A percentile compares a stretch with the other conserved stretches of the same genome.
phyloP scores from a whole-genome alignment of 1,140 invertebrate genomes.

The Coelopa frigida region DNA sequence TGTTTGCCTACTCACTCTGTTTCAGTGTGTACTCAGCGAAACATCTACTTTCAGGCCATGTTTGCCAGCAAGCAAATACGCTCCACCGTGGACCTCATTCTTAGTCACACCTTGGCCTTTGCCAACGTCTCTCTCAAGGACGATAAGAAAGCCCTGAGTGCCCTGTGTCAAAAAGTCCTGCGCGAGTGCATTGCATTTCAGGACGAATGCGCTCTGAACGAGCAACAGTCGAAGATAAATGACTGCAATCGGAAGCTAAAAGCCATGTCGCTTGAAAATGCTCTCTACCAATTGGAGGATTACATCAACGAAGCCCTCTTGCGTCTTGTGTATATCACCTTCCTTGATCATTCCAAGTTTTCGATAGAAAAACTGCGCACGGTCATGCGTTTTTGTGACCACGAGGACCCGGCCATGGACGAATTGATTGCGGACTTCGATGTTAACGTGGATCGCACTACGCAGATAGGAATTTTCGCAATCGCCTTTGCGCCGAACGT shows the following conservation, averaged over 20 bases:
- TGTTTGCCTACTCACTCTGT: no score
- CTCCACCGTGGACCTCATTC: slow-evolving; percentile 22
- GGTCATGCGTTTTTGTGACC: slow-evolving; percentile 12
- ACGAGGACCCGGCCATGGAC: slow-evolving; percentile 23
- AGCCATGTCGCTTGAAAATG: slow-evolving; percentile 27
- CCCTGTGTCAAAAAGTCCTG: slow-evolving; percentile 38
- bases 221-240: slow-evolving; percentile 6
- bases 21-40: background rate
- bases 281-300: slow-evolving; percentile 34
- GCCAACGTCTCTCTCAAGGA: slow-evolving; percentile 36
- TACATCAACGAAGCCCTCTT: slow-evolving; percentile 32
- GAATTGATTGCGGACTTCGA: slow-evolving; percentile 41
- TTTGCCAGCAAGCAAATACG: slow-evolving; percentile 24
- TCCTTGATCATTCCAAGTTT: slow-evolving; percentile 36
- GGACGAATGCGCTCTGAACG: slow-evolving; percentile 20
- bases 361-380: slow-evolving; percentile 35
- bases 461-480: slow-evolving; percentile 38
- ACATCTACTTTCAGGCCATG: slow-evolving; percentile 4
- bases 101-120: slow-evolving; percentile 33
- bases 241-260: slow-evolving; percentile 24
- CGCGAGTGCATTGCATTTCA: slow-evolving; percentile 31
- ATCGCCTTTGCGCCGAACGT: slow-evolving; percentile 29
- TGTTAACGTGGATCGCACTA: slow-evolving; percentile 38
- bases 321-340: slow-evolving; percentile 31
- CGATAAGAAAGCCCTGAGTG: slow-evolving; percentile 37